Conservation (phyloP, 2,797 vertebrate genomes). For the Psittacula derbiana region DNA sequence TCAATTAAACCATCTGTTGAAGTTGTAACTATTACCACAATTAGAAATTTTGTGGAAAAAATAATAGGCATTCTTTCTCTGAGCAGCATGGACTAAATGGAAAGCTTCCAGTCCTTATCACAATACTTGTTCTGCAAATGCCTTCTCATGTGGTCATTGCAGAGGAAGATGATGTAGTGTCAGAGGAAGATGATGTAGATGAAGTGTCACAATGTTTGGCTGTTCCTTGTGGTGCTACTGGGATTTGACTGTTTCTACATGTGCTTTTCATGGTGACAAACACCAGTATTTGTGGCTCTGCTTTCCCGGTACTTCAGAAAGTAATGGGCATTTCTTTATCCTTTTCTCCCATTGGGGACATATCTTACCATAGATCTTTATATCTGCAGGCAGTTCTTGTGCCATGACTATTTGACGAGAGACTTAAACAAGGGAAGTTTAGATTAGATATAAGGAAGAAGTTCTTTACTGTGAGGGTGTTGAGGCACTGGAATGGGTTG, state of each 20-base stretch:
- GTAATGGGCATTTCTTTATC: background rate
- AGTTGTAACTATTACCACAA: background rate
- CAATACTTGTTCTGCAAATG: background rate
- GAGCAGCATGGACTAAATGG: background rate
- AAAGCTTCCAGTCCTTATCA: background rate
- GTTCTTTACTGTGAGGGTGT: background rate
- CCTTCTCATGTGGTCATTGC: accelerated
- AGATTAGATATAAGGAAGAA: background rate
- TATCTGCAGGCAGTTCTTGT: background rate
- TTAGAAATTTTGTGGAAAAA: background rate
- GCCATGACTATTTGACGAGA: background rate
- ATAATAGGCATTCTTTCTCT: background rate
- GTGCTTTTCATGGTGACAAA: background rate
- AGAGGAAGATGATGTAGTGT: background rate
- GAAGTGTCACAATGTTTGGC: background rate
- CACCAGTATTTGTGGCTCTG: background rate
- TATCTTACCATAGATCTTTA: background rate
- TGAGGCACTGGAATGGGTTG: background rate
- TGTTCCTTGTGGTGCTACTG: background rate
- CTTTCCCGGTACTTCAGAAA: background rate
- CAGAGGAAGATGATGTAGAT: background rate
- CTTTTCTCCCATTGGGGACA: background rate
- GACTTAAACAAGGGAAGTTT: background rate
- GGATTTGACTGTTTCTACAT: background rate
- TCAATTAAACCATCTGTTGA: background rate